Conservation (phyloP, 2,113 vertebrate genomes). For the Morphnarchus princeps region DNA sequence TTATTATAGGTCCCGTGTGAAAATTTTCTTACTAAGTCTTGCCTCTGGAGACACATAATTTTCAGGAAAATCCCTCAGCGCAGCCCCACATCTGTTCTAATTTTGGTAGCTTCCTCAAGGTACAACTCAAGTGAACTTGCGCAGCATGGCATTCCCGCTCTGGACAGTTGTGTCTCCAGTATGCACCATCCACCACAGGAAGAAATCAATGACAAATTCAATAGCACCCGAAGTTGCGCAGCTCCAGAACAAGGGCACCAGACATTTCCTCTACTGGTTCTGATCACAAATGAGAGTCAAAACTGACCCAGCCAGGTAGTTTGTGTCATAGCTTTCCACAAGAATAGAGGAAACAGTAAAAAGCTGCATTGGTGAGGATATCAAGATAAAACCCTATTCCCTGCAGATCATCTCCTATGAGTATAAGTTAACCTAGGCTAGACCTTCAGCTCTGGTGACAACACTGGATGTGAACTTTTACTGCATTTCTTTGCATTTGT, state of each 20-base stretch:
- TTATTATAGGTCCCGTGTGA: background rate
- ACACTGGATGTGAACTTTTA: background rate
- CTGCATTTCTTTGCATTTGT: background rate
- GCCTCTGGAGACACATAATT: background rate
- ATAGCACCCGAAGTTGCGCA: background rate
- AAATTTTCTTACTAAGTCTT: background rate
- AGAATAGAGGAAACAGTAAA: background rate
- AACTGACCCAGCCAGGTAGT: background rate
- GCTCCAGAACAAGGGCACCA: background rate
- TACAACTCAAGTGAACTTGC: accelerated
- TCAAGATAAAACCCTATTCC: accelerated
- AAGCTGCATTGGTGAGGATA: background rate
- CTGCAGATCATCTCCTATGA: background rate
- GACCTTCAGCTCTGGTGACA: background rate
- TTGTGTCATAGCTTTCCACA: background rate
- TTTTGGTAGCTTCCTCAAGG: background rate
- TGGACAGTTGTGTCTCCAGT: background rate
- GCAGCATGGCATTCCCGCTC: accelerated
- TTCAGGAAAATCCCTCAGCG: background rate
- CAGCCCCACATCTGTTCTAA: background rate
- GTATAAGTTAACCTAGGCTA: background rate
- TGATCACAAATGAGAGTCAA: background rate
- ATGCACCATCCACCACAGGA: background rate
- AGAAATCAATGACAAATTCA: background rate
- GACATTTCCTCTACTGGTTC: background rate